Evolutionary conservation across 30 jellyfish, hydroid and myxozoan species (phyloP).

Genomic region (Pelagia noctiluca): DNA sequence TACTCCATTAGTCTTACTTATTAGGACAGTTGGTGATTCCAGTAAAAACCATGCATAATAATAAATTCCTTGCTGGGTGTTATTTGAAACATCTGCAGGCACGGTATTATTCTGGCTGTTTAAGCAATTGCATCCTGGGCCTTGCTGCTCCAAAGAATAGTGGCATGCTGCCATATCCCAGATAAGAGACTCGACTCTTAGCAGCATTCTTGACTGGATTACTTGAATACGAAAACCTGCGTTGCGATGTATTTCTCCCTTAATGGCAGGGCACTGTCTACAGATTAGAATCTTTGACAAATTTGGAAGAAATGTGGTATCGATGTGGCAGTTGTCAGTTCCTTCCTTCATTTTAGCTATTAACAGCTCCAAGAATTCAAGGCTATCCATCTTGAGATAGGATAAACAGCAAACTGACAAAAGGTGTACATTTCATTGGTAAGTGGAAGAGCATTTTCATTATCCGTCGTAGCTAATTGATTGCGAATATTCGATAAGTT

Average conservation of each 20-base stretch:
- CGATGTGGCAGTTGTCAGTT: neutral
- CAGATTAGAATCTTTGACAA: neutral
- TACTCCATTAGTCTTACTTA: neutral
- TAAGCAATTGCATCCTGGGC: slow-evolving; percentile 19
- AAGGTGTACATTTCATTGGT: neutral
- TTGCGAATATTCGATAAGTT: neutral
- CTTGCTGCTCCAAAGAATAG: slow-evolving; percentile 11
- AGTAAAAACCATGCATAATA: neutral
- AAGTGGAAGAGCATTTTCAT: neutral
- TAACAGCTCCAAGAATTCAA: neutral
- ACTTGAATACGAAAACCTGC: neutral
- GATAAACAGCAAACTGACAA: neutral
- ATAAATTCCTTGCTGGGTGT: neutral
- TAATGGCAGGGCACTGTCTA: neutral
- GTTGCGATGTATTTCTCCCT: neutral
- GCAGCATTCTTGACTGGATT: neutral
- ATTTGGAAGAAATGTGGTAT: neutral
- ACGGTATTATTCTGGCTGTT: neutral
- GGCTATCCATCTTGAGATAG: neutral
- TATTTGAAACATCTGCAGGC: neutral
- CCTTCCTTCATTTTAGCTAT: neutral
- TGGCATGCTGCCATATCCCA: slow-evolving; percentile 48
- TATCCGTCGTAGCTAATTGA: neutral
- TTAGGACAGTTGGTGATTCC: slow-evolving; percentile 17
- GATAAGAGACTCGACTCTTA: neutral